Evolutionary conservation across 2,888 invertebrate genomes (phyloP), one percentile per base, ranked within the genome.

Genomic region (Nipponacmea schrenckii): DNA sequence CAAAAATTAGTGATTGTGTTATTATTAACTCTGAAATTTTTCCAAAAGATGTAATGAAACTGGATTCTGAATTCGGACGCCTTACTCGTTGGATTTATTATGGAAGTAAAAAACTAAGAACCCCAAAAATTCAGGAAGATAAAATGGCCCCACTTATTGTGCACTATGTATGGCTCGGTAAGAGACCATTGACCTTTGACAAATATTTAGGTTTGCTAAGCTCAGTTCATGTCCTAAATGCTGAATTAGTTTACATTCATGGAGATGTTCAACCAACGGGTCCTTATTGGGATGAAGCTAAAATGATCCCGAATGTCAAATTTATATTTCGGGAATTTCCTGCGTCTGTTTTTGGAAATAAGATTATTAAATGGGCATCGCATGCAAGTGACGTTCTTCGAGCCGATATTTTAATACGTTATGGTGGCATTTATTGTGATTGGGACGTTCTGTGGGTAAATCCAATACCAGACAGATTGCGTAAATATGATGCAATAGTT

Each of bases 161-260:
- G 17, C 85, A 85, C 69, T 84, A 84, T 77, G 80, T 84, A 10
- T 84, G 84, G 84, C 67, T 85, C 14, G 85, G 84, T 0, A 78
- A 81, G 26, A 72, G 77, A 10, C 14, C 67, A n/a, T 74, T 85
- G 70, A 75, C 79, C 56, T 85, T 78, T 62, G 78, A 82, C 27
- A 76, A 78, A 68, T 85, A 80, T 71, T 74, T 85, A 44, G 83
- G 83, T 68, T 72, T 82, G 10, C 74, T 83, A n/a, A 83, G 83
- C 68, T 69, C 80, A 31, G 71, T 85, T 3, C 78, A 79, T 67
- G 80, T 85, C 1, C 77, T 81, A 12, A 74, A 79, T 63, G 82
- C 84, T 26, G 83, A 85, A 14, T 70, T 62, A 10, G 79, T 85
- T 2, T 85, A 81, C 68, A 77, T 85, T 26, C 85, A 85, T 68